Percentiles rank a stretch among this genome's conserved stretches.
Conservation (phyloP, 2,797 vertebrate species). For the Euthynnus affinis region DNA sequence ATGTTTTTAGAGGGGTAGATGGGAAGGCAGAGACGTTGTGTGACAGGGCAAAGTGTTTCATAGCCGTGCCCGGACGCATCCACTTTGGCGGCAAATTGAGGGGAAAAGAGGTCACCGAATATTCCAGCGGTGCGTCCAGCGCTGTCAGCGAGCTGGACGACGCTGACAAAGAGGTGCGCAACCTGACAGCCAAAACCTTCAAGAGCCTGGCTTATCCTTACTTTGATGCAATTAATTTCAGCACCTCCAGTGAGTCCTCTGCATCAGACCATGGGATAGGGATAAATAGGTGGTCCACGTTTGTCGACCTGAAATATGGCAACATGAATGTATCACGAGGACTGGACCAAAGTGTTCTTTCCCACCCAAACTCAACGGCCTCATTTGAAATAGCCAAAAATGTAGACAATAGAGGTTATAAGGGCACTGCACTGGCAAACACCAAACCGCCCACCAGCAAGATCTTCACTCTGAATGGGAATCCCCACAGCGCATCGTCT, state of each 20-base stretch:
- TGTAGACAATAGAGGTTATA: slow-evolving; percentile 67
- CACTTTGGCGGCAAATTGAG: slow-evolving; percentile 84
- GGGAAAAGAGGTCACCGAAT: slow-evolving; percentile 85
- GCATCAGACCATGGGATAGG: slow-evolving; percentile 89
- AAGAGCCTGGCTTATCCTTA: slow-evolving; percentile 94
- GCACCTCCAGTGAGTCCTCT: slow-evolving; percentile 92
- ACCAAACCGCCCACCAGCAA: slow-evolving; percentile 85
- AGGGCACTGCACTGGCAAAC: slow-evolving; percentile 65
- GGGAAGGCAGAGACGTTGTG: slow-evolving; percentile 79
- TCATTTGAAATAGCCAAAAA: slow-evolving; percentile 79
- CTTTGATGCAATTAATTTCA: slow-evolving; percentile 90
- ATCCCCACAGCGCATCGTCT: slow-evolving; percentile 66
- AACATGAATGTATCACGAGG: slow-evolving; percentile 83
- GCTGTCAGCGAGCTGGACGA: slow-evolving; percentile 95
- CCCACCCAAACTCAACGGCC: slow-evolving; percentile 75
- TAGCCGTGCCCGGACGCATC: slow-evolving; percentile 88
- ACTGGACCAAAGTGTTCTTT: slow-evolving; percentile 82
- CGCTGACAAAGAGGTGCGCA: slow-evolving; percentile 96
- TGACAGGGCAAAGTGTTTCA: slow-evolving; percentile 83
- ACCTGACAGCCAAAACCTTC: slow-evolving; percentile 92
- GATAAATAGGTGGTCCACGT: slow-evolving; percentile 92
- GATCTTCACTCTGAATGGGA: slow-evolving; percentile 83
- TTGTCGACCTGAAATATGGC: slow-evolving; percentile 93
- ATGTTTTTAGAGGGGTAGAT: slow-evolving; percentile 86
- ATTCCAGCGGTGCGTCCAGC: slow-evolving; percentile 92